These are phyloP conservation scores for Rutpela maculata DNA, from an alignment of 2,888 invertebrate genomes.

Conservation along the genomic window DNA sequence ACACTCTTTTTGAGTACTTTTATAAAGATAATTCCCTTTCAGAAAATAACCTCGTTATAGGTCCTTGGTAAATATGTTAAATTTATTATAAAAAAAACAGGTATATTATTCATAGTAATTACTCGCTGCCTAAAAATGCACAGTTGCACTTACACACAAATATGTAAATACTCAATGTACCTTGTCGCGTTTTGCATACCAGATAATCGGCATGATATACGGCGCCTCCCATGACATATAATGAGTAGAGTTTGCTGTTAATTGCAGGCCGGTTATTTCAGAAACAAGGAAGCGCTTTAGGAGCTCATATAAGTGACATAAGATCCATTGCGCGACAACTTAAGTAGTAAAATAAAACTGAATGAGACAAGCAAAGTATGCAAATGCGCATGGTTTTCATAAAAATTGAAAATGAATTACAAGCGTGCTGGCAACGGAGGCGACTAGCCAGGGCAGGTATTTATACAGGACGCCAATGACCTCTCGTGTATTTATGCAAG, in stretches of 20 bases:
- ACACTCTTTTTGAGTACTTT: no score
- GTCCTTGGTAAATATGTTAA: no score
- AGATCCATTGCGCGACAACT: constrained; percentile 33
- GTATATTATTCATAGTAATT: constrained; percentile 1
- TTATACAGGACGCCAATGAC: constrained; percentile 67
- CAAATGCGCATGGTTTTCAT: constrained; percentile 5
- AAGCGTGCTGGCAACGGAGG: constrained; percentile 47
- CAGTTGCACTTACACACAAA: constrained; percentile 36
- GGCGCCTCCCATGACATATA: constrained; percentile 23
- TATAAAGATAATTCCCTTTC: no score
- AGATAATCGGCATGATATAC: constrained; percentile 42
- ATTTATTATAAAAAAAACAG: neutral
- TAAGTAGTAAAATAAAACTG: constrained; percentile 37
- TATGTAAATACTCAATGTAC: constrained; percentile 32
- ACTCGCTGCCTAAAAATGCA: constrained; percentile 36
- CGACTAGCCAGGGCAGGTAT: constrained; percentile 63
- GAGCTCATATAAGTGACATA: constrained; percentile 35
- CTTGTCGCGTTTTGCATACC: constrained; percentile 18
- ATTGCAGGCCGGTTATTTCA: constrained; percentile 42
- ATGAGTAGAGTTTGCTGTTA: constrained; percentile 35
- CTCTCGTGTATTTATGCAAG: constrained; percentile 67
- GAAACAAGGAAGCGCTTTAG: constrained; percentile 40
- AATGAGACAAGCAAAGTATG: constrained; percentile 29
- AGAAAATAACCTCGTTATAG: no score
- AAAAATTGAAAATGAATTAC: constrained; percentile 42